Conservation (phyloP, 2,113 vertebrate genomes). For the Dipodomys spectabilis region DNA sequence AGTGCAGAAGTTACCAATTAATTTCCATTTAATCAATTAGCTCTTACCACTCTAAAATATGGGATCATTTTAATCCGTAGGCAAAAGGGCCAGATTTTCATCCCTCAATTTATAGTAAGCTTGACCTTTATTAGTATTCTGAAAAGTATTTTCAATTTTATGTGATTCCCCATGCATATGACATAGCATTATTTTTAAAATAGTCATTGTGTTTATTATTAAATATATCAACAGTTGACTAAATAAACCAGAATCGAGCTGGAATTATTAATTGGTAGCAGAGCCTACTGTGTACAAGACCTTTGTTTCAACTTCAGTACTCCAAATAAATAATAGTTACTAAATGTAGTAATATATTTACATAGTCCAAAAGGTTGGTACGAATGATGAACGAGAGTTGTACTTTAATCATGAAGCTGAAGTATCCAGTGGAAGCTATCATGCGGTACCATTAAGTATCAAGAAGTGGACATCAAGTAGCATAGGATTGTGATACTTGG, state of each 20-base stretch:
- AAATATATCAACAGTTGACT: background rate
- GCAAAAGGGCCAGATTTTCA: background rate
- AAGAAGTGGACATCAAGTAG: background rate
- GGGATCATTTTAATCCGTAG: background rate
- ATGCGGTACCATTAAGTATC: background rate
- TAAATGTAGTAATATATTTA: conserved; percentile 10
- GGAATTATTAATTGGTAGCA: too few species aligned
- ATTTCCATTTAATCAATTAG: conserved; percentile 20
- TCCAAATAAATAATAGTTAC: background rate
- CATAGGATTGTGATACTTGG: background rate
- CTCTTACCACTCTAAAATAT: background rate
- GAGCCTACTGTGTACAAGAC: too few species aligned
- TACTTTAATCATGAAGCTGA: background rate
- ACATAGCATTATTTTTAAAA: too few species aligned
- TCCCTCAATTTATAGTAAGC: background rate
- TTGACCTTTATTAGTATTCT: background rate
- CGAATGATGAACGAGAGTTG: background rate
- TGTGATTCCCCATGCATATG: background rate
- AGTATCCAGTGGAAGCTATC: background rate
- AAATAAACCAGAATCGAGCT: background rate
- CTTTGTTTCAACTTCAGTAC: too few species aligned
- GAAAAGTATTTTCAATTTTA: background rate
- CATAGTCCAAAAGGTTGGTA: background rate
- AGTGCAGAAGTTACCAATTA: background rate
- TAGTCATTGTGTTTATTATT: background rate